These are phyloP conservation scores for Tachina fera DNA, from an alignment of 2,888 invertebrate species.

Conservation along the genomic window DNA sequence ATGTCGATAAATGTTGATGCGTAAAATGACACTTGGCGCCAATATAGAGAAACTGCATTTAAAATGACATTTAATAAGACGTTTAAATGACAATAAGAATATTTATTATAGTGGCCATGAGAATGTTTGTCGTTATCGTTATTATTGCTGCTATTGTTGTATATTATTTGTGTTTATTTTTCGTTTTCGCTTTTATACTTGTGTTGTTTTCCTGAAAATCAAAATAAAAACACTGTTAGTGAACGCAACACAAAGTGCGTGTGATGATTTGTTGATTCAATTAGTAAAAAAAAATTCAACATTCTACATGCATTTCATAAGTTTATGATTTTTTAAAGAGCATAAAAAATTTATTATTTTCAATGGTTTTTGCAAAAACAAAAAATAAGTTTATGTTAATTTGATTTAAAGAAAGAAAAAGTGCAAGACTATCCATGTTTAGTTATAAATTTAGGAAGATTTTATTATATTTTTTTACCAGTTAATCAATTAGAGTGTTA, in stretches of 20 bases:
- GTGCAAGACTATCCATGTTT: too few relatives aligned
- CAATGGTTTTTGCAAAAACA: neutral
- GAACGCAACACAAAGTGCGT: slow-evolving; percentile 14
- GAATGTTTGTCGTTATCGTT: slow-evolving; percentile 62
- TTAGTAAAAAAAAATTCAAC: slow-evolving; percentile 46
- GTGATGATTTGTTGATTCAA: slow-evolving; percentile 68
- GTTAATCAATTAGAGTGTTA: too few relatives aligned
- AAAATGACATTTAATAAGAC: slow-evolving; percentile 76
- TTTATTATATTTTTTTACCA: too few relatives aligned
- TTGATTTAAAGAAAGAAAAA: too few relatives aligned
- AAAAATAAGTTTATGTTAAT: neutral
- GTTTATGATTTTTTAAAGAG: slow-evolving; percentile 28
- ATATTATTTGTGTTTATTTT: neutral
- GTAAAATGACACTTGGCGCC: slow-evolving; percentile 77
- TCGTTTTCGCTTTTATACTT: slow-evolving; percentile 45
- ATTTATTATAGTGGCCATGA: slow-evolving; percentile 71
- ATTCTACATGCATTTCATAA: neutral
- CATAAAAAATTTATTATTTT: too few relatives aligned
- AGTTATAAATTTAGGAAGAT: too few relatives aligned
- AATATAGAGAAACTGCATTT: slow-evolving; percentile 74
- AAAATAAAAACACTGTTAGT: slow-evolving; percentile 23
- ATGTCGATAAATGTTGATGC: slow-evolving; percentile 71
- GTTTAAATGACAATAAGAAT: slow-evolving; percentile 75
- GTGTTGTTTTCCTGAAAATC: slow-evolving; percentile 54
- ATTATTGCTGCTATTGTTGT: slow-evolving; percentile 38